Base-by-base conservation (phyloP, 2,797 vertebrate species). In the Hypotaenidia okinawae region DNA sequence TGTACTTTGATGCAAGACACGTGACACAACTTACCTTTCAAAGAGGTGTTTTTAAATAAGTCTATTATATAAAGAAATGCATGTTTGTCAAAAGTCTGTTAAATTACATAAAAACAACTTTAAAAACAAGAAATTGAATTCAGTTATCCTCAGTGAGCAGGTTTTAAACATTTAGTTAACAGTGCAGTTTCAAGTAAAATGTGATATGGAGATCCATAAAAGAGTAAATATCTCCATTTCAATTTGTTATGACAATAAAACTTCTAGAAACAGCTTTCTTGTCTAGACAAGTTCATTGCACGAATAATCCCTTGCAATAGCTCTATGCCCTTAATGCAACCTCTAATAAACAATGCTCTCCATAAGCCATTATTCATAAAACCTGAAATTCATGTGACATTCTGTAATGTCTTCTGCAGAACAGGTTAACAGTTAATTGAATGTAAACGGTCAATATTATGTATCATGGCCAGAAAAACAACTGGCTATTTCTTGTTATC, bases 41-140 rank as follows among this genome's bases (percentile, higher is more conserved):
- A 96, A 96, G 77, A 96, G 90, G 45, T 81, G 94, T 87, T 93
- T 95, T 96, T 43, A 98, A 98, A 97, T 95, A 98, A 97, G 96
- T n/a, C n/a, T 96, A 78, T 91, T 89, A 74, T 97, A 97, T 96
- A 98, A 98, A 98, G 97, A 98, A 98, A 98, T 76, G 90, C 73
- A 90, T 96, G 94, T 97, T 97, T 96, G 96, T 87, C 95, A 97
- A 98, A 98, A 98, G 96, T 97, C 95, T 97, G 96, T 97, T 97
- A 97, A 98, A 98, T 97, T 97, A 97, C 97, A 96, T 97, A 83
- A 96, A 98, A 98, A 98, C 90, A 97, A 98, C 94, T 97, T 97
- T 97, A 97, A 98, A 98, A 98, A 95, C 84, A 98, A 95, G 94
- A 96, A 97, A 97, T 22, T 97, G 84, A 95, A 95, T 91, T 96